Evolutionary conservation across 2,113 vertebrate species (phyloP), one percentile per base, ranked within the genome.

Genomic region (Pseudonaja textilis): DNA sequence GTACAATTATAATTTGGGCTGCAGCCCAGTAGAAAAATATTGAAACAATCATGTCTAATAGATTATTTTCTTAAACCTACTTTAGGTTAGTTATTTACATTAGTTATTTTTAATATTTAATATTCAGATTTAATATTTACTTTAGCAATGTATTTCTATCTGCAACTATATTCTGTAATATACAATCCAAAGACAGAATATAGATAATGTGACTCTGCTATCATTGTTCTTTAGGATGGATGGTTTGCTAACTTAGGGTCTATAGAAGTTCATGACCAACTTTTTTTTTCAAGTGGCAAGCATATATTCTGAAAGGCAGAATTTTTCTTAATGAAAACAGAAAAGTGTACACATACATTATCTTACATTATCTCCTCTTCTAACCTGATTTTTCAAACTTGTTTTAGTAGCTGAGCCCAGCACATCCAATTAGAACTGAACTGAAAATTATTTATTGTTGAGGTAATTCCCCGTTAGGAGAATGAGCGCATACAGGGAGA

Each of bases 271-370:
- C 29, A 34, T 89, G 56, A 91, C 18, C 4, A 20, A 47, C 2
- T 89, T 56, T 56, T 85, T 0, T 2, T 93, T 64, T 45, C 89
- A 90, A 34, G 52, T 85, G 52, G 34, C 90, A 89, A 12, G 85
- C 0, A 39, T 5, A 16, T 5, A 22, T 18, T 93, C 93, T 93
- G 57, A 50, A 94, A 94, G 25, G 25, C 23, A 50, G 0, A 1
- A 86, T 90, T 50, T 39, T 74, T 81, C 39, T 34, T 1, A 69
- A 81, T 39, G 18, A 81, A 22, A 81, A 25, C 1, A 3, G 12
- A 0, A 85, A 23, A 4, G 9, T 2, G 0, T 2, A 54, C 1
- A 12, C 12, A 18, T 8, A 0, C 2, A 74, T 25, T 0, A 42
- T 34, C 54, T 69, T 59, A 12, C 34, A 22, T 61, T 12, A 10